Conservation (phyloP, 2,113 vertebrate genomes). For the Ciconia stormi region DNA sequence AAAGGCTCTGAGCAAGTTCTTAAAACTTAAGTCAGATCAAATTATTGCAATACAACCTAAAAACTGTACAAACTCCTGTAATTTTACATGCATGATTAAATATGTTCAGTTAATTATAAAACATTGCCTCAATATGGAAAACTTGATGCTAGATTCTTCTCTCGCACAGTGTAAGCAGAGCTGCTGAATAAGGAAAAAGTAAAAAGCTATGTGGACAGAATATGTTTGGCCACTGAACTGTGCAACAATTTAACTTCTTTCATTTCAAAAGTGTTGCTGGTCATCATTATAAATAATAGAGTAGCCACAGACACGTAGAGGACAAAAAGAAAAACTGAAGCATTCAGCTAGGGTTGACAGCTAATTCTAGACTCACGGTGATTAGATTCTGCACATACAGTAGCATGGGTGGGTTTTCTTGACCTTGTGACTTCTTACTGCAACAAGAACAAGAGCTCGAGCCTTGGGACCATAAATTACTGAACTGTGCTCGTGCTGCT, state of each 20-base stretch:
- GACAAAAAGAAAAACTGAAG: neutral
- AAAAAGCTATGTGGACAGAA: neutral
- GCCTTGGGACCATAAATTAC: neutral
- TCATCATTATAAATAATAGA: neutral
- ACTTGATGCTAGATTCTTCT: neutral
- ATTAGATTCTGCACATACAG: neutral
- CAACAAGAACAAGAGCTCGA: neutral
- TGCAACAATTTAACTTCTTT: neutral
- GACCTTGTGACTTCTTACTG: neutral
- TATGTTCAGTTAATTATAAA: neutral
- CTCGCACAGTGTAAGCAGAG: neutral
- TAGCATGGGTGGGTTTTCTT: neutral
- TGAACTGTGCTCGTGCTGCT: neutral
- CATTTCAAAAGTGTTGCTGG: neutral
- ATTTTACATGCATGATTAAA: neutral
- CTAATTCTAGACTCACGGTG: neutral
- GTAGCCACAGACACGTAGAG: accelerated
- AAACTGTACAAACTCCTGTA: neutral
- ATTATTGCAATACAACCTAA: neutral
- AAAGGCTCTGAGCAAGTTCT: neutral
- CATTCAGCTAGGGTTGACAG: neutral
- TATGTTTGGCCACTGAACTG: neutral
- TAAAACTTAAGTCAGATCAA: neutral
- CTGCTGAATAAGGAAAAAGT: neutral
- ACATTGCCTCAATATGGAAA: neutral